Evolutionary conservation across 1,140 invertebrate genomes (phyloP).

Genomic region (Sinella curviseta): DNA sequence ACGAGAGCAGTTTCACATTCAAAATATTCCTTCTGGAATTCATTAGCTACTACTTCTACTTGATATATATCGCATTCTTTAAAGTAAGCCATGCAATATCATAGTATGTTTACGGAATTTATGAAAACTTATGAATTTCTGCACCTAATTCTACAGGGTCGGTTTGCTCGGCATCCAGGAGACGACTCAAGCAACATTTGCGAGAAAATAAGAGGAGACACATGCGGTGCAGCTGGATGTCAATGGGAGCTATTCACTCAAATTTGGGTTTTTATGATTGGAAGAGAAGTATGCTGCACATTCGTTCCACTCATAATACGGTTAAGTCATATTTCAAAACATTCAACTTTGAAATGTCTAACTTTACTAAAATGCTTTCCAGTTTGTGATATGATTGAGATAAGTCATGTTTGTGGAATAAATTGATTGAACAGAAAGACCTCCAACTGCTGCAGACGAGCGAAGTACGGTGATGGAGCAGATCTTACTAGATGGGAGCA

Average conservation of each 20-base stretch:
- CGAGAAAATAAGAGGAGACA: constrained; percentile 74
- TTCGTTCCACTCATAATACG: constrained; percentile 86
- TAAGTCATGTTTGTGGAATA: not conserved
- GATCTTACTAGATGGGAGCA: constrained; percentile 77
- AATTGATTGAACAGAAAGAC: constrained; percentile 52
- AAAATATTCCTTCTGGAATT: constrained; percentile 98
- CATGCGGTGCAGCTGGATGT: constrained; percentile 91
- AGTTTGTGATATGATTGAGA: not conserved
- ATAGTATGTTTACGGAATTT: not conserved
- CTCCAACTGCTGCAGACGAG: constrained; percentile 52
- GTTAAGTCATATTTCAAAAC: constrained; percentile 61
- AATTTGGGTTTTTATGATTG: constrained; percentile 93
- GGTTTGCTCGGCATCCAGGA: constrained; percentile 85
- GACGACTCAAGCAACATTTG: constrained; percentile 72
- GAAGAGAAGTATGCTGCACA: constrained; percentile 92
- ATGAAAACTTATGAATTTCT: too few relatives aligned
- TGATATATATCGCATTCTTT: constrained; percentile 96
- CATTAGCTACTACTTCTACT: constrained; percentile 92
- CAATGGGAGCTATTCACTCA: constrained; percentile 92
- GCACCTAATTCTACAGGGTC: constrained; percentile 65
- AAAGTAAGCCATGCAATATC: constrained; percentile 74
- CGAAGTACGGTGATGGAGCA: constrained; percentile 45
- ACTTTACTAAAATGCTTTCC: not conserved
- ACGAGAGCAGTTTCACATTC: constrained; percentile 93
- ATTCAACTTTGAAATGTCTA: not conserved